Percentiles rank a stretch among this genome's conserved stretches.
phyloP scores from a whole-genome alignment of 2,797 vertebrate species.

The Uromys caudimaculatus region DNA sequence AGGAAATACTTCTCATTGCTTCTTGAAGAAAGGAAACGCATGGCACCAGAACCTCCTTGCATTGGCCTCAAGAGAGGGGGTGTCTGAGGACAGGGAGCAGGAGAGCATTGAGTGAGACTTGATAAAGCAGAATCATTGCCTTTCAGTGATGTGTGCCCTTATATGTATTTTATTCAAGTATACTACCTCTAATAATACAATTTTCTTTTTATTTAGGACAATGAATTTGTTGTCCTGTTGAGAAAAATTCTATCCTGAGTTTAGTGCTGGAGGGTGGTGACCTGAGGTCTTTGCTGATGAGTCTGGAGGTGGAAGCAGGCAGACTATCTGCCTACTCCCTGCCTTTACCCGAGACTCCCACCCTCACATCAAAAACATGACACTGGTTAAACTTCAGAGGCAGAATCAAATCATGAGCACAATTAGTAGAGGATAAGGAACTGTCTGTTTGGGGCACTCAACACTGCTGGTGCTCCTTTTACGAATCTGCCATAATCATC shows the following conservation, averaged over 20 bases:
- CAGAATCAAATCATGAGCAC: not conserved
- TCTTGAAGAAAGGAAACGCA: not conserved
- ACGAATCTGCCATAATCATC: not conserved
- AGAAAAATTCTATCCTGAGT: not conserved
- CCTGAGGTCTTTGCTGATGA: not conserved
- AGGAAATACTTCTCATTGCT: not conserved
- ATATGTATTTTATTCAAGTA: not conserved
- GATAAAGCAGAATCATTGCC: not conserved
- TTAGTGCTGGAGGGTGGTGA: not conserved
- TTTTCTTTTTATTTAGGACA: not conserved
- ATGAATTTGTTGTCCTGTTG: not conserved
- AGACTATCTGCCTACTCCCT: fast-evolving
- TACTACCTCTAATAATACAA: not conserved
- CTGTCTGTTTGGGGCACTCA: not conserved
- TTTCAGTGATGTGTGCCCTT: not conserved
- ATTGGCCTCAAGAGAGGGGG: not conserved
- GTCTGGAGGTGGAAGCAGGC: not conserved
- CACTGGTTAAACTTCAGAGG: not conserved
- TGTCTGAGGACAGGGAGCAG: not conserved
- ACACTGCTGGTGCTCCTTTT: not conserved
- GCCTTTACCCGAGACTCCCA: not conserved
- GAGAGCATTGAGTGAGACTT: not conserved
- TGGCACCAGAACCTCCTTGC: not conserved
- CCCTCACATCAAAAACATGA: not conserved
- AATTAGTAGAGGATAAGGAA: not conserved